Percentiles rank a stretch among this genome's conserved stretches.
Conservation (phyloP, 2,888 invertebrate species). For the Heliconius erato region DNA sequence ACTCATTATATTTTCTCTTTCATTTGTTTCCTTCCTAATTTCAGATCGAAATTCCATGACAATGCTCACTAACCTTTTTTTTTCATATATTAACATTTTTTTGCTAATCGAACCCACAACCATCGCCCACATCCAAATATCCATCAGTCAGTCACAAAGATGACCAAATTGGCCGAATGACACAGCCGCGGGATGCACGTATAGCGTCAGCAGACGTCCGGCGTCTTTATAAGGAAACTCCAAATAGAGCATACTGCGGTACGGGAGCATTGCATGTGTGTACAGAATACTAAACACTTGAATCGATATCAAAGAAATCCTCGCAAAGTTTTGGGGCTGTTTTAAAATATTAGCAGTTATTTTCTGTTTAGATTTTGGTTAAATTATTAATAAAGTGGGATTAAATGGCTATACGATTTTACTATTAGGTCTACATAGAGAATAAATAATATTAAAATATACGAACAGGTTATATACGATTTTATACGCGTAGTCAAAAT, state of each 20-base stretch:
- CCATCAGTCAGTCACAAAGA: slow-evolving; percentile 13
- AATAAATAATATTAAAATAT: too few species aligned
- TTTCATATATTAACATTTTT: neutral
- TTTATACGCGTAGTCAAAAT: too few species aligned
- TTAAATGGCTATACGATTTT: neutral
- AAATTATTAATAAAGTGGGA: neutral
- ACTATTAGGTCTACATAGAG: neutral
- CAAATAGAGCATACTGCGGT: slow-evolving; percentile 75
- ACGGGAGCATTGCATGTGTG: slow-evolving; percentile 56
- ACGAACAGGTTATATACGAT: too few species aligned
- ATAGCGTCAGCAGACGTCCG: slow-evolving; percentile 69
- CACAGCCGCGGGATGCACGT: slow-evolving; percentile 63
- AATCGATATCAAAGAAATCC: slow-evolving; percentile 59
- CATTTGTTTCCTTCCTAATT: too few species aligned
- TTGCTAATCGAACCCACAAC: neutral
- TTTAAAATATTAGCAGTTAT: slow-evolving; percentile 32
- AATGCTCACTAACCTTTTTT: neutral
- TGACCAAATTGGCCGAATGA: slow-evolving; percentile 35
- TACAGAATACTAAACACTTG: slow-evolving; percentile 53
- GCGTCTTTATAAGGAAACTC: slow-evolving; percentile 64
- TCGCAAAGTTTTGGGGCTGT: slow-evolving; percentile 65
- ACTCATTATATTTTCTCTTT: too few species aligned
- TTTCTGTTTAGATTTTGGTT: neutral
- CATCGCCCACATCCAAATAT: neutral
- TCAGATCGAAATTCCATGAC: too few species aligned